These are phyloP conservation scores for Drosophila tanythrix DNA, from an alignment of 2,888 invertebrate species.

Conservation along the genomic window DNA sequence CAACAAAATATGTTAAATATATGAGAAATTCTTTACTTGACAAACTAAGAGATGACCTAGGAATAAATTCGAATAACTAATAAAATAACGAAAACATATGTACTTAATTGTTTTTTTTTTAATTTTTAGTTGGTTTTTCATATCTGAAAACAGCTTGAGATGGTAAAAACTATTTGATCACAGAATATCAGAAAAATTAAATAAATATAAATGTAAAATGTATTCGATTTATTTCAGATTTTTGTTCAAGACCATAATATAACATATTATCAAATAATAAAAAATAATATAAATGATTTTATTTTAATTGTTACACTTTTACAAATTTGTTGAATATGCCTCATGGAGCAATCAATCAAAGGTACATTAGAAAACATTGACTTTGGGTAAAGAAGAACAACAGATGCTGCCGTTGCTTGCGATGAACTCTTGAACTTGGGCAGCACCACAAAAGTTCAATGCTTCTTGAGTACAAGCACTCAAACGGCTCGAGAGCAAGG, in stretches of 20 bases:
- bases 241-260: not conserved
- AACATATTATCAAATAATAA: not conserved
- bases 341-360: not conserved
- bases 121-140: not conserved
- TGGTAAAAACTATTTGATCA: not conserved
- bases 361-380: conserved; percentile 38
- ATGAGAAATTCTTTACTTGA: not conserved
- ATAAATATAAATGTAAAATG: not conserved
- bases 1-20: conserved; percentile 52
- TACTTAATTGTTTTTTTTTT: not conserved
- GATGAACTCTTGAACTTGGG: conserved; percentile 76
- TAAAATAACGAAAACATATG: not conserved
- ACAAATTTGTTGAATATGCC: not conserved
- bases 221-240: not conserved
- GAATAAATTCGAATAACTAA: not conserved
- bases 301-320: not conserved
- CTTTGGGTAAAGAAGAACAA: conserved; percentile 34
- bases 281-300: not conserved
- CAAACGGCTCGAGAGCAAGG: conserved; percentile 17
- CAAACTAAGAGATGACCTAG: conserved; percentile 21
- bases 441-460: conserved; percentile 65
- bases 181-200: not conserved
- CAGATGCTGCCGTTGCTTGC: conserved; percentile 60
- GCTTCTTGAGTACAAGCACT: conserved; percentile 43
- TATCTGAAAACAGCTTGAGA: not conserved